Evolutionary conservation across 2,113 vertebrate genomes (phyloP).

Genomic region (Stigmatopora argus): DNA sequence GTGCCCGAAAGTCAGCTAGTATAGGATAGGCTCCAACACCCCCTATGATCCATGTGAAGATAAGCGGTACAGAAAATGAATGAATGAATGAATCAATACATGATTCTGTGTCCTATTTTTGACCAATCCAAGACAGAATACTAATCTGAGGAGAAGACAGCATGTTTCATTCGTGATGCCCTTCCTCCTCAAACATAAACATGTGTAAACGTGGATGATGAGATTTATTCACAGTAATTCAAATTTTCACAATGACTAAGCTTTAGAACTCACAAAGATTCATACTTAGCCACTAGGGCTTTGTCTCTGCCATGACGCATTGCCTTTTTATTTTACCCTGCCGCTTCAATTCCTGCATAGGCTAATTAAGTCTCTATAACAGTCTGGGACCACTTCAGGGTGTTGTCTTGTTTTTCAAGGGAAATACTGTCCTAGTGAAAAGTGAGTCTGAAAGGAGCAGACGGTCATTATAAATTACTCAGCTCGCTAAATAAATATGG

Average conservation of each 20-base stretch:
- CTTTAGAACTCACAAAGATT: constrained; percentile 35
- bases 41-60: no score
- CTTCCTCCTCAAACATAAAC: constrained; percentile 28
- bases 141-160: no score
- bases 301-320: constrained; percentile 49
- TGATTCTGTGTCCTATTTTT: no score
- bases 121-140: no score
- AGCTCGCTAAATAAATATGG: constrained; percentile 6
- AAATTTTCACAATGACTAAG: constrained; percentile 44
- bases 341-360: constrained; percentile 35
- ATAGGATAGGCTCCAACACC: no score
- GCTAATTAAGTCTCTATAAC: constrained; percentile 50
- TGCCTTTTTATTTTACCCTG: constrained; percentile 43
- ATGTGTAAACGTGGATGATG: constrained; percentile 49
- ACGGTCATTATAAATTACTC: constrained; percentile 30
- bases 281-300: constrained; percentile 42
- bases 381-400: constrained; percentile 41
- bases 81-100: no score
- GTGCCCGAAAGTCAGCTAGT: no score
- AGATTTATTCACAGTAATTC: constrained; percentile 34
- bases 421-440: constrained; percentile 27
- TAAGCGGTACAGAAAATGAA: no score
- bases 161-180: not conserved
- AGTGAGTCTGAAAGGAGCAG: constrained; percentile 26
- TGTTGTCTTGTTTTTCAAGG: constrained; percentile 36